These are phyloP conservation scores for Tragelaphus buxtoni DNA, from an alignment of 2,113 vertebrate species.

Conservation along the genomic window DNA sequence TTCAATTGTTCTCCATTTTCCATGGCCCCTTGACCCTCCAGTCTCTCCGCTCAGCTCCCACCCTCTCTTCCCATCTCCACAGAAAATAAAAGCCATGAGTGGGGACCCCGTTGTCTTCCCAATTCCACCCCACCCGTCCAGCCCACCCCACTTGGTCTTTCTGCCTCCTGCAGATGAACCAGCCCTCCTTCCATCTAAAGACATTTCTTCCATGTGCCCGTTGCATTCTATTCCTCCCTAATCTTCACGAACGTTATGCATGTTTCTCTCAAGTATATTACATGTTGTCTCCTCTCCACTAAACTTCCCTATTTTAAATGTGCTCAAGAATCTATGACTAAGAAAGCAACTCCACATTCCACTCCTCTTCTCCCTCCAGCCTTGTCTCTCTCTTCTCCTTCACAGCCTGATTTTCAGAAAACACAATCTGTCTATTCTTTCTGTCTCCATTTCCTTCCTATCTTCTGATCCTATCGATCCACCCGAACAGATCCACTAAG, in stretches of 20 bases:
- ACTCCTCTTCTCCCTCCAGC: background rate
- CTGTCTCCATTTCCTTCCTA: background rate
- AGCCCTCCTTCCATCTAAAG: background rate
- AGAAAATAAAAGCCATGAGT: background rate
- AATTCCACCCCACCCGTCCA: background rate
- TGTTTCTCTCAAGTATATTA: background rate
- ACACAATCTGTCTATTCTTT: background rate
- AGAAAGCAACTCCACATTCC: background rate
- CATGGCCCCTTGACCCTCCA: background rate
- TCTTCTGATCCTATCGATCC: background rate
- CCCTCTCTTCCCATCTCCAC: background rate
- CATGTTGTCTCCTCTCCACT: accelerated
- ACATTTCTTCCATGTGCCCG: background rate
- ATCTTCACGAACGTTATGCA: background rate
- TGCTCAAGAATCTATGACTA: background rate
- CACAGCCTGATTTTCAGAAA: background rate
- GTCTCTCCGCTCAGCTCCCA: background rate
- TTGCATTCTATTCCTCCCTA: accelerated
- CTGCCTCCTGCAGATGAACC: background rate
- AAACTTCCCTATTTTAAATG: background rate
- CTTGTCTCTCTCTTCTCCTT: background rate
- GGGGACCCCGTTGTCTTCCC: background rate
- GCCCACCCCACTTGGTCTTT: background rate
- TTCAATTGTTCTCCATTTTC: background rate
- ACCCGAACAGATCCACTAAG: background rate